phyloP scores from a whole-genome alignment of 2,888 invertebrate species.

The Sycophila texana region DNA sequence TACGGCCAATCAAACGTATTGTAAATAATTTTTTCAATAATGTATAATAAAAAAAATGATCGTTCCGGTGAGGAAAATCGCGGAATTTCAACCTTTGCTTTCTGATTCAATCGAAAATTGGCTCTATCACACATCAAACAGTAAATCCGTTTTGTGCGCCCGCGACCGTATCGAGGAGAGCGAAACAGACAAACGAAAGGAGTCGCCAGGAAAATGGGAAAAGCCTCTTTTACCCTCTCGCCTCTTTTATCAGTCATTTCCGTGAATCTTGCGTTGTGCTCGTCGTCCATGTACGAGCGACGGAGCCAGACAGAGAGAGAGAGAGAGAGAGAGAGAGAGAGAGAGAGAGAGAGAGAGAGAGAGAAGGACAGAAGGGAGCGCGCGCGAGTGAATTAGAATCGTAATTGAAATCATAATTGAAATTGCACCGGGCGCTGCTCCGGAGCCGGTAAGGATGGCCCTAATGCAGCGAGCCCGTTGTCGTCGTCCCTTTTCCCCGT shows the following conservation, averaged over 20 bases:
- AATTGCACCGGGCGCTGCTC: constrained; percentile 32
- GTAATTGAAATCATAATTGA: constrained; percentile 59
- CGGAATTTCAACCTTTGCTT: background rate
- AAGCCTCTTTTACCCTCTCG: constrained; percentile 11
- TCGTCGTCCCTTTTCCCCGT: constrained; percentile 6
- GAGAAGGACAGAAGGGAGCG: background rate
- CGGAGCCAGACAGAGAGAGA: too few species aligned
- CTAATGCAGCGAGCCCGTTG: constrained; percentile 30
- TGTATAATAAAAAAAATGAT: too few species aligned
- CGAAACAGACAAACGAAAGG: constrained; percentile 2
- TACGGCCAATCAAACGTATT: too few species aligned
- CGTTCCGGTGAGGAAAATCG: too few species aligned
- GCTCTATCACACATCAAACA: background rate
- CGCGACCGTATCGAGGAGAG: too few species aligned
- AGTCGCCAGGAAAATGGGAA: constrained; percentile 44
- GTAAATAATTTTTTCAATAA: too few species aligned
- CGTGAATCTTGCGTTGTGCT: constrained; percentile 30
- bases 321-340: background rate
- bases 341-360: too few species aligned
- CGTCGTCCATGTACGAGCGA: too few species aligned
- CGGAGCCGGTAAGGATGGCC: constrained; percentile 30
- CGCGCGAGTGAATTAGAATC: constrained; percentile 52
- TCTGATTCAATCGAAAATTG: background rate
- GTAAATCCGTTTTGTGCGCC: too few species aligned
- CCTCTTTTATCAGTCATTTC: constrained; percentile 52